Evolutionary conservation across 2,113 vertebrate species (phyloP).

Genomic region (Zootoca vivipara): DNA sequence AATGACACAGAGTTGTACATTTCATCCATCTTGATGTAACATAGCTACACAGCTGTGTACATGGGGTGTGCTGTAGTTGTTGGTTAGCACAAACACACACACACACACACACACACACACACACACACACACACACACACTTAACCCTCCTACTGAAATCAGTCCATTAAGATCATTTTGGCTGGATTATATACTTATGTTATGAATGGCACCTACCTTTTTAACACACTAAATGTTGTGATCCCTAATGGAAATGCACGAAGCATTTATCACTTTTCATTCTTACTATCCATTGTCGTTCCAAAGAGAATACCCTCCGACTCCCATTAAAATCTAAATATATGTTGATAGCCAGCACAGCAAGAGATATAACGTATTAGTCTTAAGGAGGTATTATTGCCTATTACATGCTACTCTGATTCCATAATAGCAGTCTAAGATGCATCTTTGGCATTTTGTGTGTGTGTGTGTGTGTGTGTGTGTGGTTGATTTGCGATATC

Average conservation of each 20-base stretch:
- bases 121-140: no score
- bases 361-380: background rate
- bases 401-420: slow-evolving; percentile 4
- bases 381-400: background rate
- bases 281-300: background rate
- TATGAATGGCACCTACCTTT: slow-evolving; percentile 12
- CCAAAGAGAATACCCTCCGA: background rate
- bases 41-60: no score
- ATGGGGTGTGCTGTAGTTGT: no score
- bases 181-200: background rate
- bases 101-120: no score
- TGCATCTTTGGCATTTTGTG: background rate
- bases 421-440: background rate
- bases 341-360: background rate
- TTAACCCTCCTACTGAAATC: background rate
- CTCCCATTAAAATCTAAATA: slow-evolving; percentile 16
- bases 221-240: slow-evolving; percentile 4
- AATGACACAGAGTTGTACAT: no score
- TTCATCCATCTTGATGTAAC: no score
- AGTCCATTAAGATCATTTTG: background rate
- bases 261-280: background rate
- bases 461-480: background rate
- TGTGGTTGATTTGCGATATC: background rate
- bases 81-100: no score
- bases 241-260: background rate